These are phyloP conservation scores for Hippoglossus hippoglossus DNA, from an alignment of 2,797 vertebrate genomes.

Conservation along the genomic window DNA sequence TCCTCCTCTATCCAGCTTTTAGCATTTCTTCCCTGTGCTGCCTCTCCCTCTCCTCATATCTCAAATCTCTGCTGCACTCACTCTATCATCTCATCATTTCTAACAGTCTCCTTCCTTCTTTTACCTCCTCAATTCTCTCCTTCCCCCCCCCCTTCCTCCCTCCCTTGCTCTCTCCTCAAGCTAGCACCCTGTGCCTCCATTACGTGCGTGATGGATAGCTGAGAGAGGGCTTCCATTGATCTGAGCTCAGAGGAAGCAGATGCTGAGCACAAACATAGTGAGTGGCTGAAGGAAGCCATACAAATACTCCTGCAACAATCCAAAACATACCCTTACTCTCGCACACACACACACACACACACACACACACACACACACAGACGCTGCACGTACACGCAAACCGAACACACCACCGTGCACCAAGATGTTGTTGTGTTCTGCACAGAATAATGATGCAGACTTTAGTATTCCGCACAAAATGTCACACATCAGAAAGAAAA, in stretches of 20 bases:
- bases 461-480: constrained; percentile 35
- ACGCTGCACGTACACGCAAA: constrained; percentile 3
- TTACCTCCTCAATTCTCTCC: constrained; percentile 59
- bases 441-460: constrained; percentile 27
- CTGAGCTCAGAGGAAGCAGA: constrained; percentile 78
- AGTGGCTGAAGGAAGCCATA: constrained; percentile 63
- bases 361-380: constrained; percentile 18
- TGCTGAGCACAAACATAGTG: constrained; percentile 72
- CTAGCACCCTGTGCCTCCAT: constrained; percentile 73
- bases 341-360: constrained; percentile 14
- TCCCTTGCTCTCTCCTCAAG: constrained; percentile 47
- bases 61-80: constrained; percentile 66
- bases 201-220: constrained; percentile 81
- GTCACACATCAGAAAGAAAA: constrained; percentile 43
- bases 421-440: constrained; percentile 16
- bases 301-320: constrained; percentile 54
- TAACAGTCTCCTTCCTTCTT: constrained; percentile 53
- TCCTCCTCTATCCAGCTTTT: constrained; percentile 63
- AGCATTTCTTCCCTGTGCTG: constrained; percentile 49
- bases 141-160: constrained; percentile 37
- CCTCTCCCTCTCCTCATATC: constrained; percentile 53
- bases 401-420: constrained; percentile 15
- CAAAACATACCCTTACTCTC: constrained; percentile 31
- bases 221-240: constrained; percentile 81
- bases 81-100: constrained; percentile 75